Evolutionary conservation across 2,113 vertebrate genomes (phyloP).

Genomic region (Propithecus coquereli): DNA sequence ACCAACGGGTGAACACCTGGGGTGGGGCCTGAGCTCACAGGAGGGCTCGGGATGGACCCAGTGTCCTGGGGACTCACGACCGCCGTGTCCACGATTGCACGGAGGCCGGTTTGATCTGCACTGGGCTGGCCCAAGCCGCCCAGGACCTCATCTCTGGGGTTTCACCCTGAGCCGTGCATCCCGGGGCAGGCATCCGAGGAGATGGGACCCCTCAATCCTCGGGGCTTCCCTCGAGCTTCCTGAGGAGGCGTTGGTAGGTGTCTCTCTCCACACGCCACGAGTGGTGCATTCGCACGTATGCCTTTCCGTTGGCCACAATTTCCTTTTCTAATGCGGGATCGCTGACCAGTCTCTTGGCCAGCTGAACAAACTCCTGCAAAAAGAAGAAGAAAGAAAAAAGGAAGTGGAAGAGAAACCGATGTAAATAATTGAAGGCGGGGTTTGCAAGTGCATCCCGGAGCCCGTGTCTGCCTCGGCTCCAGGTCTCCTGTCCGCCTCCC

Average conservation of each 20-base stretch:
- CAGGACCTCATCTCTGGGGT: background rate
- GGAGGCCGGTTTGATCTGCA: background rate
- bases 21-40: background rate
- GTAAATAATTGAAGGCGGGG: fast-evolving
- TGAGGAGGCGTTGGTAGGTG: constrained; percentile 87
- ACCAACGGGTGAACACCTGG: fast-evolving
- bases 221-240: constrained; percentile 74
- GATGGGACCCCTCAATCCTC: background rate
- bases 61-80: fast-evolving
- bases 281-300: constrained; percentile 85
- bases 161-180: background rate
- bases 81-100: fast-evolving
- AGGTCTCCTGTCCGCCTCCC: fast-evolving
- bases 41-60: fast-evolving
- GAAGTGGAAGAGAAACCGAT: fast-evolving
- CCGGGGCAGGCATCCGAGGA: fast-evolving
- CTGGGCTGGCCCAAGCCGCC: background rate
- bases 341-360: constrained; percentile 86
- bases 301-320: constrained; percentile 84
- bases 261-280: constrained; percentile 84
- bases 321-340: constrained; percentile 81
- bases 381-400: background rate
- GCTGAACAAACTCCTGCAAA: constrained; percentile 90
- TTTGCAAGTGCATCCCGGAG: fast-evolving
- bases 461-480: fast-evolving